Conservation (phyloP, 2,113 vertebrate genomes). For the Saguinus imperator region DNA sequence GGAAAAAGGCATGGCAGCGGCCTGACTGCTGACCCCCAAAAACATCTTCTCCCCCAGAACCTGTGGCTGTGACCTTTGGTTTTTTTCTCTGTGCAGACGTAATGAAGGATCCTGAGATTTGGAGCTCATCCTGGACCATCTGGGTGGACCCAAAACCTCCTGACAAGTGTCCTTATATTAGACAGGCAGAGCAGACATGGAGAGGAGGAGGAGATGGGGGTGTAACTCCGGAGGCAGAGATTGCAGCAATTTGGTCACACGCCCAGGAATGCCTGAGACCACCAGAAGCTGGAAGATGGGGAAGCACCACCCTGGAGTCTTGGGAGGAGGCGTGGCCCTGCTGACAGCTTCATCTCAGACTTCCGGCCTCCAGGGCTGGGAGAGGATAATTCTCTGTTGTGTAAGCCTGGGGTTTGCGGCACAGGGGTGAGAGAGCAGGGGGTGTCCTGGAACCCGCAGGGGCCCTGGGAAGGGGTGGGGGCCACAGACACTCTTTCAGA, state of each 20-base stretch:
- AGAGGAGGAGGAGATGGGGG: background rate
- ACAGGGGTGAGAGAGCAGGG: background rate
- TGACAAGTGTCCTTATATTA: background rate
- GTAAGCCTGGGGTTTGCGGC: background rate
- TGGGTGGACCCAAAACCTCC: background rate
- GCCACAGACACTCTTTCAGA: background rate
- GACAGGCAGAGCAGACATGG: no score
- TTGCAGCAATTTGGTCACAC: accelerated
- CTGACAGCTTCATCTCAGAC: background rate
- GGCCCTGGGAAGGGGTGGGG: background rate
- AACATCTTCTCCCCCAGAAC: background rate
- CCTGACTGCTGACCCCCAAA: background rate
- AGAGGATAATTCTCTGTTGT: background rate
- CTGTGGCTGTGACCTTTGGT: background rate
- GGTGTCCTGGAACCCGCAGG: accelerated
- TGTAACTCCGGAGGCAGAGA: background rate
- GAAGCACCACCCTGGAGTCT: background rate
- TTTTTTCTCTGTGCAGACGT: background rate
- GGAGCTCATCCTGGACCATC: no score
- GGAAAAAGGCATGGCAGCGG: background rate
- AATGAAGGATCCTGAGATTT: background rate
- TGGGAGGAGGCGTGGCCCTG: background rate
- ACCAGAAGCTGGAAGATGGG: background rate
- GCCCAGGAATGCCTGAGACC: background rate
- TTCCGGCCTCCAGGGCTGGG: background rate